Conservation (phyloP, 2,888 invertebrate species). For the Caenorhabditis sp. region DNA sequence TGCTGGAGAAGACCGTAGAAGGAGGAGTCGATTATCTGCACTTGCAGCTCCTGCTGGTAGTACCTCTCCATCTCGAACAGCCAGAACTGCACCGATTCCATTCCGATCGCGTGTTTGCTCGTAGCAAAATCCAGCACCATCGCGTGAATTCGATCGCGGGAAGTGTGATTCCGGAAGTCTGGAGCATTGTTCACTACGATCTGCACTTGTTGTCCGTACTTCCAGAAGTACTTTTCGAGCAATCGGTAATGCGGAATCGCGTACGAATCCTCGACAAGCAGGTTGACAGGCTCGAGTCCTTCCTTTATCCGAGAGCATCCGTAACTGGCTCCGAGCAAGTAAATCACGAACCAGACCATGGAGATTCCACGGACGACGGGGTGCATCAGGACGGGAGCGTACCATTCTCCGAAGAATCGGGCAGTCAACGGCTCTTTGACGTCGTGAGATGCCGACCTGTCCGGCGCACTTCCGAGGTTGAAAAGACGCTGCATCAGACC, state of each 20-base stretch:
- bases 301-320: constrained; percentile 76
- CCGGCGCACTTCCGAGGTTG: constrained; percentile 63
- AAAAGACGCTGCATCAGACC: constrained; percentile 55
- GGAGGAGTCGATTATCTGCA: constrained; percentile 67
- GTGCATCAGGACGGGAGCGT: constrained; percentile 78
- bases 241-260: constrained; percentile 77
- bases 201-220: constrained; percentile 77
- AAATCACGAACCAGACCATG: constrained; percentile 76
- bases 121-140: constrained; percentile 77
- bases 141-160: constrained; percentile 66
- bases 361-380: constrained; percentile 73
- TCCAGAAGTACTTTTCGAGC: constrained; percentile 77
- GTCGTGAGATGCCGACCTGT: constrained; percentile 58
- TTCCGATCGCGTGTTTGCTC: constrained; percentile 77
- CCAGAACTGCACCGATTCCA: constrained; percentile 78
- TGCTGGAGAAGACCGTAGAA: constrained; percentile 75
- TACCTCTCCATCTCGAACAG: constrained; percentile 77
- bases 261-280: constrained; percentile 77
- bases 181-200: constrained; percentile 78
- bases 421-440: constrained; percentile 70
- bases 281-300: constrained; percentile 76
- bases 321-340: constrained; percentile 75
- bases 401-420: constrained; percentile 76
- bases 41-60: constrained; percentile 70
- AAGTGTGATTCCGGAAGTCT: constrained; percentile 69